Conservation (phyloP, 2,888 invertebrate species). For the Apamea monoglypha region DNA sequence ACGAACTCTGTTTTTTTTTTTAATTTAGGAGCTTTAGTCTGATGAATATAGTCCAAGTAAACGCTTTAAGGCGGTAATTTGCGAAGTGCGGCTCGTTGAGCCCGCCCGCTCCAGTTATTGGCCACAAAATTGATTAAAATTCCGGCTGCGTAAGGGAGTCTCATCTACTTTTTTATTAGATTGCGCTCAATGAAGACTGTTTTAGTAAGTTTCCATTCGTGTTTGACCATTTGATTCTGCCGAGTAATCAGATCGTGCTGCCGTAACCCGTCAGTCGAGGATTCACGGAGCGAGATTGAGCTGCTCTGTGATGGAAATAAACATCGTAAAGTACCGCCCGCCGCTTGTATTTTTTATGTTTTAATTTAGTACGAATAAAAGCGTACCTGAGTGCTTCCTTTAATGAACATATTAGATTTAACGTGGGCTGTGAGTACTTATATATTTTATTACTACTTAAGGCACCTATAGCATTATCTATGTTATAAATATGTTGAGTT, state of each 20-base stretch:
- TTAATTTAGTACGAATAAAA: constrained; percentile 60
- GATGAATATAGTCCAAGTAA: constrained; percentile 79
- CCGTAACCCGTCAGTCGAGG: constrained; percentile 32
- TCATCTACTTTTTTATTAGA: constrained; percentile 85
- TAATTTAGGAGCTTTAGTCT: constrained; percentile 77
- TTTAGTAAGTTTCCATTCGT: constrained; percentile 73
- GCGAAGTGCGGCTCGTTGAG: constrained; percentile 78
- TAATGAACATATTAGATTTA: constrained; percentile 56
- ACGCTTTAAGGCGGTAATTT: constrained; percentile 84
- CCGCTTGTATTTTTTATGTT: constrained; percentile 52
- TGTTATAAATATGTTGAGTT: background rate
- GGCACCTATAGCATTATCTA: constrained; percentile 5
- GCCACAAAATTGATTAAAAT: constrained; percentile 89
- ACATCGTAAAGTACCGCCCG: constrained; percentile 50
- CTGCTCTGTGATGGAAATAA: constrained; percentile 49
- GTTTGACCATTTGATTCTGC: constrained; percentile 70
- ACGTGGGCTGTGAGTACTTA: constrained; percentile 1
- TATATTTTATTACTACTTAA: constrained; percentile 26
- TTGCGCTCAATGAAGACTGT: constrained; percentile 76
- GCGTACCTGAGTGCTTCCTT: constrained; percentile 46
- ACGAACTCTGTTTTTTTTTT: constrained; percentile 72
- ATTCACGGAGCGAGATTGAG: constrained; percentile 23
- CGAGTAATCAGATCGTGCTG: constrained; percentile 63
- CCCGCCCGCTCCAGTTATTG: constrained; percentile 80
- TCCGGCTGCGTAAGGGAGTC: constrained; percentile 83